Evolutionary conservation across 2,888 invertebrate genomes (phyloP), one percentile per base, ranked within the genome.

Genomic region (Tinea semifulvella): DNA sequence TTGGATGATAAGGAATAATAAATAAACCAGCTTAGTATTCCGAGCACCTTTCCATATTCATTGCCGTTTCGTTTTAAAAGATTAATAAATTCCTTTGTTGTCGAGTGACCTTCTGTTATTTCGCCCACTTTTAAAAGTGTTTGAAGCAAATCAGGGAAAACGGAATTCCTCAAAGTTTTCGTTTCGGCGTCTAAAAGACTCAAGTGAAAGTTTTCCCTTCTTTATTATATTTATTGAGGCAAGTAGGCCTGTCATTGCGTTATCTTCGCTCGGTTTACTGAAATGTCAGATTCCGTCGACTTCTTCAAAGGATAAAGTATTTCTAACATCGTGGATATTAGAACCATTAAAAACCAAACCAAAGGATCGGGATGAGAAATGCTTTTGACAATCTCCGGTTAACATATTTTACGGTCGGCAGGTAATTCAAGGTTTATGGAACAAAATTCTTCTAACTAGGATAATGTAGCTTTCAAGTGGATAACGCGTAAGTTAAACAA

Each of bases 271-370:
- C 44, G 47, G 48, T 49, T 47, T 47, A 44, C 47, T 45, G 49
- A 47, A 51, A 31, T 47, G 45, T 46, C 54, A 53, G 49, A 28
- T 42, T 48, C 52, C 50, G 51, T 52, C 17, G 2, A 25, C 16
- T 26, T 42, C 52, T 50, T 56, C 56, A 56, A 53, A 62, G 60
- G 47, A 43, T 47, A 39, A 51, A 50, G 57, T 53, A 53, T 61
- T 56, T 50, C 52, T 49, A 60, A 61, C 56, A 60, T 57, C 54
- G 55, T 60, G 64, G 64, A 65, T 64, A 65, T 65, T 60, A 56
- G 31, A 31, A 31, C 2, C 31, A 31, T 31, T 14, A 31, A 31
- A 4, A 31, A 31, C n/a, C 13, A 4, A 31, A 31, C n/a, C 13
- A 31, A 31, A 31, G 5, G 14, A 3, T 14, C 2, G 2, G 22